Base-by-base conservation (phyloP, 2,113 vertebrate genomes). In the Sinocyclocheilus anshuiensis region DNA sequence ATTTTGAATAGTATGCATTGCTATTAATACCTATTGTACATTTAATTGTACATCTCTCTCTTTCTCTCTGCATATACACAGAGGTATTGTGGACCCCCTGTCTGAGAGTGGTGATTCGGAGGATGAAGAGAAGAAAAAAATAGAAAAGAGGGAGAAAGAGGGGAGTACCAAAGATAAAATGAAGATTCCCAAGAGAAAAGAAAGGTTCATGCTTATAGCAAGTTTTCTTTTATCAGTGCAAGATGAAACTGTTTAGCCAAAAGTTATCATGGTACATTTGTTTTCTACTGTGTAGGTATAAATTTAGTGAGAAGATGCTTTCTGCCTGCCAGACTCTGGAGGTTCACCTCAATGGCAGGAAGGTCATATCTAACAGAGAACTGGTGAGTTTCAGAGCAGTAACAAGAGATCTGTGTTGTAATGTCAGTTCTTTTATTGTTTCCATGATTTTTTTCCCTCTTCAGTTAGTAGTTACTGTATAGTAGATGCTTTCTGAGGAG, bases 241-340 rank as follows among this genome's bases (percentile, higher is more conserved):
- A 29, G 45, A 36, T 55, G 29, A 59, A 5, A 22, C 29, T 20
- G 24, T 20, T 57, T 9, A 79, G 15, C 29, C 18, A 55, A 59
- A 11, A 65, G 2, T 48, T 16, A 11, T 65, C 36, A 57, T 33
- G 22, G 2, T 18, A 84, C n/a, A 12, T 55, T 18, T 78, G 8
- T 83, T 39, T 83, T 84, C 16, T 87, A 15, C 22, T 72, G 1
- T 81, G 50, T 82, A 99, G 98, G 89, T 97, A 95, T 0, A 96
- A 96, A 89, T 90, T 99, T 85, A 98, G 95, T 94, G 97, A 98
- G 91, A 97, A 95, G 91, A 96, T 99, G 95, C 76, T 97, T 80
- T 97, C 96, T 78, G 96, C 97, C 0, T 99, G 97, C 91, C 95
- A 96, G 84, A 91, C 95, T 77, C 91, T 99, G 84, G 97, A 96